Conservation (phyloP, 2,113 vertebrate species). For the Corythaixoides concolor region DNA sequence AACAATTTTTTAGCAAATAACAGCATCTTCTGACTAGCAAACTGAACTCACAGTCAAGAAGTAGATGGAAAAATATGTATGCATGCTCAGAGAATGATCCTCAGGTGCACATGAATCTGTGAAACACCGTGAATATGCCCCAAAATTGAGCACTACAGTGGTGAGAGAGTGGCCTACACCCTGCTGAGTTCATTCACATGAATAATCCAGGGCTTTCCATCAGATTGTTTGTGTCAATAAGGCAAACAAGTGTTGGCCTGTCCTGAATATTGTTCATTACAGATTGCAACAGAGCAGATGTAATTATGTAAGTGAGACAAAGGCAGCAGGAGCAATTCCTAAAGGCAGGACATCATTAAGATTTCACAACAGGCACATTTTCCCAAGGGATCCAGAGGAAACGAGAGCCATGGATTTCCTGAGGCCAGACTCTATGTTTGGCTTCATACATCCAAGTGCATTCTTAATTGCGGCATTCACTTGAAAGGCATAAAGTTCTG, state of each 20-base stretch:
- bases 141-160: background rate
- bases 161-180: background rate
- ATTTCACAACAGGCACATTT: slow-evolving; percentile 55
- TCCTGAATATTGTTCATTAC: slow-evolving; percentile 2
- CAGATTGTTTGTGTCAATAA: slow-evolving; percentile 49
- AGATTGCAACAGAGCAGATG: slow-evolving; percentile 21
- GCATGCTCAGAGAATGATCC: background rate
- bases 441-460: slow-evolving; percentile 35
- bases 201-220: slow-evolving; percentile 17
- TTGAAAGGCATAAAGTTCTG: background rate
- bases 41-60: background rate
- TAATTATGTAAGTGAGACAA: slow-evolving; percentile 47
- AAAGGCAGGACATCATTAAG: slow-evolving; percentile 55
- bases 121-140: background rate
- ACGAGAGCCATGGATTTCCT: slow-evolving; percentile 23
- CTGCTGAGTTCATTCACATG: background rate
- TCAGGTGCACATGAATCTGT: background rate
- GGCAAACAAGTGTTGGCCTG: slow-evolving; percentile 42
- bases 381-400: slow-evolving; percentile 52
- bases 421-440: slow-evolving; percentile 11
- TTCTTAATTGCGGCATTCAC: slow-evolving; percentile 8
- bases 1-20: background rate
- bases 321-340: slow-evolving; percentile 27
- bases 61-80: background rate
- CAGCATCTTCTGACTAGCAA: background rate